These are phyloP conservation scores for Crocodylus rhombifer DNA, from an alignment of 2,797 vertebrate genomes.

Conservation along the genomic window DNA sequence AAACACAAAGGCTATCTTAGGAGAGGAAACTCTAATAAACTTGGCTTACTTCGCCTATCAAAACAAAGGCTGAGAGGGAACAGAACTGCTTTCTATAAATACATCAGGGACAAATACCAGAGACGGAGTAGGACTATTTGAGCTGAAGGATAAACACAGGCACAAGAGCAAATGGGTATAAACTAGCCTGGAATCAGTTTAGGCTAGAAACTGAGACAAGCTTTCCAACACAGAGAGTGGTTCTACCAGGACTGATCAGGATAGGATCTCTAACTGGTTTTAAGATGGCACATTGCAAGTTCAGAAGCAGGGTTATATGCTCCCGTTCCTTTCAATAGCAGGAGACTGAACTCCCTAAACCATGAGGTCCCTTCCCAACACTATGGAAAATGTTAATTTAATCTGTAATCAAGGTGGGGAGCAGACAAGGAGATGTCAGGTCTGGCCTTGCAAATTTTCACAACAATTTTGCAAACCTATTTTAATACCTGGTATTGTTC, in stretches of 20 bases:
- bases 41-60: background rate
- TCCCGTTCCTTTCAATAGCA: rapidly evolving
- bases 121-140: background rate
- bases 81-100: background rate
- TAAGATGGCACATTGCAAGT: background rate
- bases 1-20: too few relatives aligned
- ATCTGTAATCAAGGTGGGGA: background rate
- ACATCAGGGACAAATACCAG: background rate
- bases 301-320: background rate
- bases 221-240: background rate
- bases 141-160: background rate
- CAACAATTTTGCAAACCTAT: background rate
- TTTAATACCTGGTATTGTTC: constrained; percentile 13
- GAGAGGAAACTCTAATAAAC: too few relatives aligned
- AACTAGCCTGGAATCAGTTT: background rate
- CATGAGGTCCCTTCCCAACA: rapidly evolving
- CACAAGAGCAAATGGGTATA: background rate
- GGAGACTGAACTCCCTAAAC: background rate
- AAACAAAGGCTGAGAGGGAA: background rate
- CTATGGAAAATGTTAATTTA: background rate
- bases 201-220: background rate
- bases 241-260: background rate
- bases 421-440: background rate
- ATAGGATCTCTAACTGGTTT: rapidly evolving
- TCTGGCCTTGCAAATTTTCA: background rate